Base-by-base conservation (phyloP, 1,140 invertebrate genomes). In the Adelges cooleyi region DNA sequence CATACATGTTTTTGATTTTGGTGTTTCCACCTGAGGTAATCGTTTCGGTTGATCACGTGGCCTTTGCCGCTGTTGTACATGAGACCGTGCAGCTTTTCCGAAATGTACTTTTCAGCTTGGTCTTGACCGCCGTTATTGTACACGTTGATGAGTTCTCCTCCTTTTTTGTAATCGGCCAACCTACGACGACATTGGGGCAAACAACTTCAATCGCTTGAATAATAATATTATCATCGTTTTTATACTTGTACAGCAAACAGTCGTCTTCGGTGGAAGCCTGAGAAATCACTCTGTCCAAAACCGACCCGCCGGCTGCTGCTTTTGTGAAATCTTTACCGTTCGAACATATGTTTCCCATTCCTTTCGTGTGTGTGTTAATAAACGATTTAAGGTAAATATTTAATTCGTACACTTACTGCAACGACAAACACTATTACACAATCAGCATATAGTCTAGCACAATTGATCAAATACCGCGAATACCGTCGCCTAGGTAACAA, bases 1-100 rank as follows among this genome's bases (percentile, higher is more conserved):
- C 51, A 71, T 73, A 85, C 86, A 75, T 88, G 83, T 67, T 88
- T 84, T 49, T 88, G 81, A 71, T 90, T 87, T n/a, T 89, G 80
- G 73, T 90, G 92, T 73, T 92, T 93, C 93, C 93, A 97, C 50
- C 89, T 80, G 5, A 95, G 74, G 74, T 92, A 96, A 71, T 97
- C 94, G 0, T 89, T 85, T 23, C 90, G 80, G 72, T 91, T 93
- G 69, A 98, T 90, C 10, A 85, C 77, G 72, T 90, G 82, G 0
- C 92, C 90, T 71, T 87, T 84, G 8, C 94, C 95, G 44, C 91
- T 84, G 38, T 86, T 85, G 72, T 96, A 96, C 85, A 95, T 88
- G 70, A 93, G 85, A 0, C 89, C 80, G 0, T 86, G 84, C 70
- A 97, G 90, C 72, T 95, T 89, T 68, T 93, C 90, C 20, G 84